Evolutionary conservation across 1,140 invertebrate genomes (phyloP).

Genomic region (Pomacea maculata): DNA sequence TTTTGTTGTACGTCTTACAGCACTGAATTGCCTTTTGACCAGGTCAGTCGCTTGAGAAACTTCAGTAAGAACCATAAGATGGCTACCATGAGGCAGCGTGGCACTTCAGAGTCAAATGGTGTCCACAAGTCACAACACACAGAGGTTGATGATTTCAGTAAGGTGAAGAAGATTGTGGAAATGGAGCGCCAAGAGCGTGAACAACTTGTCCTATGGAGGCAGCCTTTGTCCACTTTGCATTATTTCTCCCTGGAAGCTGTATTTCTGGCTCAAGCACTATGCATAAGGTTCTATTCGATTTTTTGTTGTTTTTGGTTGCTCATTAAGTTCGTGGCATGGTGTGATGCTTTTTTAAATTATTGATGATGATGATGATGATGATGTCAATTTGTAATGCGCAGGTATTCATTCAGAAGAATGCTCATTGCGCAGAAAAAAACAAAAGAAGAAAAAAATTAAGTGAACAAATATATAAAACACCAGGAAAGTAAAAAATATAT

Average conservation of each 20-base stretch:
- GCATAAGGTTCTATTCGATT: conserved; percentile 57
- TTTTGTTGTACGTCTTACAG: neutral
- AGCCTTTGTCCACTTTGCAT: conserved; percentile 82
- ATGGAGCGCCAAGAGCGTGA: conserved; percentile 63
- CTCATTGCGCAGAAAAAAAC: too few species aligned
- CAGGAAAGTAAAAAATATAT: too few species aligned
- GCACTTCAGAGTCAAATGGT: conserved; percentile 32
- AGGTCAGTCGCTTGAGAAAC: conserved; percentile 22
- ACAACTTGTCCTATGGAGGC: conserved; percentile 85
- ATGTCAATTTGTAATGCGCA: too few species aligned
- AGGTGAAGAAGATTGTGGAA: conserved; percentile 33
- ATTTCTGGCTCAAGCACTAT: conserved; percentile 72
- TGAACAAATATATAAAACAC: too few species aligned
- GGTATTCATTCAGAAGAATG: too few species aligned
- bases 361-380: too few species aligned
- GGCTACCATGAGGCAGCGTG: conserved; percentile 3
- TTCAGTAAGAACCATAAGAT: conserved; percentile 20
- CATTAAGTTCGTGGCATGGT: too few species aligned
- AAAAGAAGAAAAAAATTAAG: too few species aligned
- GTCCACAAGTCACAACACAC: conserved; percentile 19
- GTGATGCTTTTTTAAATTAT: too few species aligned
- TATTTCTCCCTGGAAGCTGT: conserved; percentile 84
- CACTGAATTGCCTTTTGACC: neutral
- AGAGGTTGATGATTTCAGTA: conserved; percentile 6
- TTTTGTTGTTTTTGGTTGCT: conserved; percentile 4